These are phyloP conservation scores for Gymnocephalus cernua DNA, from an alignment of 2,113 vertebrate genomes.

Conservation along the genomic window DNA sequence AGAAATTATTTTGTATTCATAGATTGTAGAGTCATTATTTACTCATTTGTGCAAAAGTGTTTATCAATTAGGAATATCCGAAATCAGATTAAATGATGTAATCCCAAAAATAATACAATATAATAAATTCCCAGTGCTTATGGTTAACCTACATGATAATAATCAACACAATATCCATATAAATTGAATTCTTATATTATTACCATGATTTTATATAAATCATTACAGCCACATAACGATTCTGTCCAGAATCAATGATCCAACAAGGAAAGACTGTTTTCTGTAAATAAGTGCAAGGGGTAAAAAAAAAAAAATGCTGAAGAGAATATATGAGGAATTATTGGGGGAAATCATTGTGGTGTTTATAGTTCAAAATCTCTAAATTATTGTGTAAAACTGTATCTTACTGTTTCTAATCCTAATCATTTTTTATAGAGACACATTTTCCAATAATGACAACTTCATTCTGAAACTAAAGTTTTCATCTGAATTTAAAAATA, in stretches of 20 bases:
- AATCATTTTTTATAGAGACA: background rate
- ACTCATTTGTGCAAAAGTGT: background rate
- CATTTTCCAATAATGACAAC: background rate
- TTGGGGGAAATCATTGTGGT: background rate
- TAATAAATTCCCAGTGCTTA: background rate
- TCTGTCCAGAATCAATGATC: background rate
- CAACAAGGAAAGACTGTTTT: background rate
- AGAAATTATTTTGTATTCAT: background rate
- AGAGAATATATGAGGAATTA: background rate
- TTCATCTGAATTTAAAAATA: background rate
- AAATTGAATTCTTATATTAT: background rate
- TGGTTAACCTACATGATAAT: background rate
- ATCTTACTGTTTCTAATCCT: background rate
- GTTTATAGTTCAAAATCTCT: background rate
- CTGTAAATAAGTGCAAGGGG: background rate
- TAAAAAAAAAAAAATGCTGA: background rate
- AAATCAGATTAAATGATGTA: background rate
- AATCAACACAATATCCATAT: background rate
- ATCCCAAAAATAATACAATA: background rate
- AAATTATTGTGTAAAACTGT: background rate
- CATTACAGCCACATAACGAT: background rate
- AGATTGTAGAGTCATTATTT: background rate
- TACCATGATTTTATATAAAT: background rate
- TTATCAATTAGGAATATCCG: background rate
- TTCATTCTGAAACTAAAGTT: background rate